Base-by-base conservation (phyloP, 2,797 vertebrate species). In the Enteromius mattozi region DNA sequence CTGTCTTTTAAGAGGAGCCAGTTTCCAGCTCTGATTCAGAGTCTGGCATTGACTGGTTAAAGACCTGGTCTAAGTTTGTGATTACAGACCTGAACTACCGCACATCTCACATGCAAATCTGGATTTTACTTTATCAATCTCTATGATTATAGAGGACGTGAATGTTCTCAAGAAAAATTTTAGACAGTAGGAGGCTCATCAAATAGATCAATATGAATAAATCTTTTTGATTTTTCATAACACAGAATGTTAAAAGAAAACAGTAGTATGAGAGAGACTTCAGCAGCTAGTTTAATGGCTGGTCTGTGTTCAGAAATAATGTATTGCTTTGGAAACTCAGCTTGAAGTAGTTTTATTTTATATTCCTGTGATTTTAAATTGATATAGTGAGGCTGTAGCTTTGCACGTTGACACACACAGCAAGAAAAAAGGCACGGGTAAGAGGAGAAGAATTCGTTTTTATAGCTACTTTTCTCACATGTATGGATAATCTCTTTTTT, bases 401-500 rank as follows among this genome's bases (percentile, higher is more conserved):
- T 35, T 54, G 47, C n/a, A 13, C 35, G 10, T 19, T 63, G 1
- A 13, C 59, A 47, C 27, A 65, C 68, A 84, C 82, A 37, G 66
- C 63, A 30, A 51, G 42, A 42, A 79, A 33, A 70, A 56, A 63
- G 45, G 33, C 33, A 33, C 1, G 65, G 78, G 72, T 70, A 66
- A 70, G 49, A 8, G 40, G 49, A 30, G 61, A 54, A 74, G 47
- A 80, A 45, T 61, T 71, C 16, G 30, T 63, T 86, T 81, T 81
- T 71, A 78, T 72, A 78, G 80, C 80, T 79, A 74, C 61, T 83
- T 79, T 80, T 83, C 51, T 80, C 63, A 71, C 70, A 56, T 33
- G 54, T 63, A 61, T 61, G 61, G 77, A 71, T 81, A 86, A 81
- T 72, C 81, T 56, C 72, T 80, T 65, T 84, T 78, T 82, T 76